Percentiles rank a stretch among this genome's conserved stretches.
phyloP scores from a whole-genome alignment of 1,140 invertebrate genomes.

The Coboldia fuscipes region DNA sequence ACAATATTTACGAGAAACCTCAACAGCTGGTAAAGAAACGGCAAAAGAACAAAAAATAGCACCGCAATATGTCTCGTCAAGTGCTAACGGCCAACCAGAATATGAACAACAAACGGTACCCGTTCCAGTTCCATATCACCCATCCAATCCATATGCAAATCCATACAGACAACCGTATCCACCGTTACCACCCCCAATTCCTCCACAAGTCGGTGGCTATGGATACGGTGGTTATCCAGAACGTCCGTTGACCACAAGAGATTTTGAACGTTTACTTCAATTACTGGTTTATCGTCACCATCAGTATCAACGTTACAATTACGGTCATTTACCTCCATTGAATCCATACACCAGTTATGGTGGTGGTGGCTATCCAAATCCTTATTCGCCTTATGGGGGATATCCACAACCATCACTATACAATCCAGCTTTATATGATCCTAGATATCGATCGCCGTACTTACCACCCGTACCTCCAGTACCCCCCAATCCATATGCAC shows the following conservation, averaged over 20 bases:
- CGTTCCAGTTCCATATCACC: slow-evolving; percentile 12
- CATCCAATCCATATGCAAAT: slow-evolving; percentile 3
- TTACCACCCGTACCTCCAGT: slow-evolving; percentile 6
- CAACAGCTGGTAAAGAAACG: slow-evolving; percentile 6
- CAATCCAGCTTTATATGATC: slow-evolving; percentile 6
- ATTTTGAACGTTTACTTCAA: slow-evolving; percentile 30
- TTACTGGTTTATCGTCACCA: slow-evolving; percentile 30
- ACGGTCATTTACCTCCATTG: neutral
- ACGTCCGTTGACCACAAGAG: slow-evolving; percentile 22
- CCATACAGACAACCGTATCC: slow-evolving; percentile 9
- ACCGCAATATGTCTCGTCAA: slow-evolving; percentile 4
- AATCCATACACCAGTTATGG: slow-evolving; percentile 1
- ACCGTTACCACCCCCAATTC: slow-evolving; percentile 16
- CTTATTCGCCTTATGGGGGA: slow-evolving; percentile 1
- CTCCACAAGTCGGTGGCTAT: slow-evolving; percentile 10
- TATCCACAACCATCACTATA: slow-evolving; percentile 3
- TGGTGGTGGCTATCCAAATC: neutral
- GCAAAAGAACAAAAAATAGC: slow-evolving; percentile 7
- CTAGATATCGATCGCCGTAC: slow-evolving; percentile 7
- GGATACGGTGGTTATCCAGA: slow-evolving; percentile 11
- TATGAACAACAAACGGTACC: slow-evolving; percentile 13
- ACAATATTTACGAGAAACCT: slow-evolving; percentile 20
- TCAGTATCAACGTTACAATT: slow-evolving; percentile 25
- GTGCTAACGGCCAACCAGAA: slow-evolving; percentile 13
- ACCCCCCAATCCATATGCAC: slow-evolving; percentile 3